Evolutionary conservation across 2,888 invertebrate species (phyloP), one percentile per base, ranked within the genome.

Genomic region (Dynastes grantii): DNA sequence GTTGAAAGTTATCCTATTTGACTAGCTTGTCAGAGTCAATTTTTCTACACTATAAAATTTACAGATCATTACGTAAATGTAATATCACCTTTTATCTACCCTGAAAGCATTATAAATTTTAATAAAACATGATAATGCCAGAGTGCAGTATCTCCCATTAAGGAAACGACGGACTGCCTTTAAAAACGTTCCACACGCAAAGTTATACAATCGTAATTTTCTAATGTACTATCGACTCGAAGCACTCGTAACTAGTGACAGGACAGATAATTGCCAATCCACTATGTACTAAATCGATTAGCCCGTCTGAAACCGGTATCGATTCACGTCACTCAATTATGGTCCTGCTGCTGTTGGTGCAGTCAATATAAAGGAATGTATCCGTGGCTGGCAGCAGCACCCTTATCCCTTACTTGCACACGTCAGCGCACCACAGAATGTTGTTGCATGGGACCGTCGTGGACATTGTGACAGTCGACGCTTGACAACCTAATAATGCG

Each of bases 191-290:
- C 22, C 55, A 58, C 55, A 58, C 55, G 55, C 55, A 16, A 58
- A 32, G 27, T 61, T 73, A 9, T 61, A 61, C 16, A 29, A 29
- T 9, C 63, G 32, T 63, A 63, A 63, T 73, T 29, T 61, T 73
- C 58, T 45, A 58, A 58, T 58, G 27, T 27, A 40, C 27, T 71
- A 58, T 37, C 37, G 29, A 55, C 45, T 45, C 45, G 45, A 8
- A 45, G 11, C 51, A 55, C 27, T 76, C 8, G 64, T 32, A 73
- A 68, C 64, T 53, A 65, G 81, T 85, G 85, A 85, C 85, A 84
- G 83, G 82, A 81, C 84, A 84, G 84, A 84, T 86, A 86, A 86
- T 86, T 85, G 85, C 80, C 84, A 85, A 85, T 85, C 83, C 83
- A 82, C 82, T 84, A 84, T 85, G 63, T 29, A 81, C 84, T 84